These are phyloP conservation scores for Nyctibius bracteatus DNA, from an alignment of 2,113 vertebrate species.

Conservation along the genomic window DNA sequence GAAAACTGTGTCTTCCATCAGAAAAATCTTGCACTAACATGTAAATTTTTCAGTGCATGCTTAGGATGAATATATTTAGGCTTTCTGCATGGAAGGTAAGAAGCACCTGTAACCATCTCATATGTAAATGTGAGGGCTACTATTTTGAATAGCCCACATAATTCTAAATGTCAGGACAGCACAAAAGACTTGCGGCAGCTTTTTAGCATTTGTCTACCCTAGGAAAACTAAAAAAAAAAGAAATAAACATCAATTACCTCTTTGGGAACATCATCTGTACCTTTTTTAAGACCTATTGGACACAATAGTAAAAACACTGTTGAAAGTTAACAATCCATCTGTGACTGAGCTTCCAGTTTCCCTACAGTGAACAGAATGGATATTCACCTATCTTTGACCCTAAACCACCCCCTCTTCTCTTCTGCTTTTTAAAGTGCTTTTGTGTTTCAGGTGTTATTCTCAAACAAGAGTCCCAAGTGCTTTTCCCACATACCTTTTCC, in stretches of 20 bases:
- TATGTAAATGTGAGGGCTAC: background rate
- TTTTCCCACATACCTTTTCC: background rate
- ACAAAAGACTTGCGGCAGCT: background rate
- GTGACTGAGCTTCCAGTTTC: background rate
- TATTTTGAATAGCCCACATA: background rate
- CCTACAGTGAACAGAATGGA: background rate
- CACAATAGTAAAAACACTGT: background rate
- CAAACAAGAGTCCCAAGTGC: background rate
- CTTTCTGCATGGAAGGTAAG: background rate
- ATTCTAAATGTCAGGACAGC: background rate
- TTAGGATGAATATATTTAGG: background rate
- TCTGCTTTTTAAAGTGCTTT: background rate
- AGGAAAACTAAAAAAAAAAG: background rate
- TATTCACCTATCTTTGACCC: background rate
- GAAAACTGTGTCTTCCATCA: background rate
- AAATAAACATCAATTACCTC: background rate
- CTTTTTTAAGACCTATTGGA: background rate
- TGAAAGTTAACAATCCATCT: background rate
- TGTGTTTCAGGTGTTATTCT: background rate
- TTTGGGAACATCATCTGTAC: background rate
- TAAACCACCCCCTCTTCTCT: background rate
- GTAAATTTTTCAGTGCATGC: background rate
- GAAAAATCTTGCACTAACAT: background rate
- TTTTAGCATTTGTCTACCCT: background rate
- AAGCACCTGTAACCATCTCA: background rate